Evolutionary conservation across 2,888 invertebrate species (phyloP), one percentile per base, ranked within the genome.

Genomic region (Meiosimyza decipiens): DNA sequence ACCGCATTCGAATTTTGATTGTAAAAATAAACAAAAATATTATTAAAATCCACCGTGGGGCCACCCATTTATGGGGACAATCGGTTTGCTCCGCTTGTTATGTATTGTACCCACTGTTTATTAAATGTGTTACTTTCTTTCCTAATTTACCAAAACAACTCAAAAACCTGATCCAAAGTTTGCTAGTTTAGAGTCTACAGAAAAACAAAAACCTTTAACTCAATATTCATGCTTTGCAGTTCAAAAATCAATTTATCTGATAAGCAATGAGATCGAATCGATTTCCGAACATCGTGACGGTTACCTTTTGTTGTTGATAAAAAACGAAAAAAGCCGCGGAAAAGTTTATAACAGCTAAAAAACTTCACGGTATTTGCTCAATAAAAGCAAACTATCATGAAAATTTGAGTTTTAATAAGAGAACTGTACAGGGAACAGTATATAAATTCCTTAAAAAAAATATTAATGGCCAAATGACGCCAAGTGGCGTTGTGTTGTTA

Each of bases 361-460:
- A 73, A 50, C 71, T 73, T 12, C 55, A 59, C 13, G 71, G 66
- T 7, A 73, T 73, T 50, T 68, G 67, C 15, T 13, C 50, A 57
- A 71, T 73, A 12, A 67, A 51, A 22, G 47, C 54, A 50, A 65
- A 66, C 52, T 67, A 57, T 16, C 71, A 73, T 33, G 66, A 66
- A 5, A 71, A 65, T 22, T 55, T 71, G 6, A 73, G 60, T 40
- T 59, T 28, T 7, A 40, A 28, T 15, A 71, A 73, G 63, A 66
- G 73, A 13, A 73, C 64, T 0, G 57, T 18, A n/a, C n/a, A n/a
- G n/a, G n/a, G n/a, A n/a, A n/a, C 9, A 47, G 40, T 11, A 7
- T 63, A 33, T 33, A 71, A 71, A 47, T 71, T 69, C 2, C 59
- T 59, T n/a, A n/a, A 59, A 9, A 69, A 63, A 47, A 55, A 33